These are phyloP conservation scores for Temnothorax longispinosus DNA, from an alignment of 1,140 invertebrate genomes.

Conservation along the genomic window DNA sequence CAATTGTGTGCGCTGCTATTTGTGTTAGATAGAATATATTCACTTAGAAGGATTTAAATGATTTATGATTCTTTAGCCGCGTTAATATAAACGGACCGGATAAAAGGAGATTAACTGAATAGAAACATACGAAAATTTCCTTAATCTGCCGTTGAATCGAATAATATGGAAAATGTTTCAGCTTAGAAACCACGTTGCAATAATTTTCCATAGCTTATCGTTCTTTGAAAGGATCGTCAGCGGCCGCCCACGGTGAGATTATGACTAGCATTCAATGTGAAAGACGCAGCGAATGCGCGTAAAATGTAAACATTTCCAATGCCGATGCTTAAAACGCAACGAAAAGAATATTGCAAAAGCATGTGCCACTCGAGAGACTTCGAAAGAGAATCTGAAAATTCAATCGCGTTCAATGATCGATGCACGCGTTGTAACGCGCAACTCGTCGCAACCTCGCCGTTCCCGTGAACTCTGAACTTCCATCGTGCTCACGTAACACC, in stretches of 20 bases:
- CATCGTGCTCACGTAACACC: constrained; percentile 66
- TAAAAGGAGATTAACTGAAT: constrained; percentile 6
- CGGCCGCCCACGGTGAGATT: constrained; percentile 60
- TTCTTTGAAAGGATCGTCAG: constrained; percentile 66
- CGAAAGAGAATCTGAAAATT: constrained; percentile 13
- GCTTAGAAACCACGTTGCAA: constrained; percentile 68
- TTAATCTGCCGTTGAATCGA: constrained; percentile 51
- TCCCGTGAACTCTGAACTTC: constrained; percentile 72
- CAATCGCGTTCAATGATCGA: constrained; percentile 34
- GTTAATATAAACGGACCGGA: background rate
- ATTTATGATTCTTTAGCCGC: background rate
- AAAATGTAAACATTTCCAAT: constrained; percentile 56
- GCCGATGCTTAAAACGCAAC: background rate
- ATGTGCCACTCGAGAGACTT: background rate
- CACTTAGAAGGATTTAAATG: background rate
- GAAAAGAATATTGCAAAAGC: background rate
- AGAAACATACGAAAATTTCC: constrained; percentile 61
- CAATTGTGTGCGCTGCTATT: background rate
- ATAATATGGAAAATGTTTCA: constrained; percentile 64
- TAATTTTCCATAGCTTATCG: constrained; percentile 72
- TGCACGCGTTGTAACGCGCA: constrained; percentile 8
- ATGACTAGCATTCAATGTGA: constrained; percentile 58
- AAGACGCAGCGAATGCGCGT: constrained; percentile 12
- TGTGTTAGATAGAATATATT: background rate
- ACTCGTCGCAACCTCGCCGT: constrained; percentile 54